phyloP scores from a whole-genome alignment of 2,888 invertebrate genomes.

The Pasiphila rectangulata region DNA sequence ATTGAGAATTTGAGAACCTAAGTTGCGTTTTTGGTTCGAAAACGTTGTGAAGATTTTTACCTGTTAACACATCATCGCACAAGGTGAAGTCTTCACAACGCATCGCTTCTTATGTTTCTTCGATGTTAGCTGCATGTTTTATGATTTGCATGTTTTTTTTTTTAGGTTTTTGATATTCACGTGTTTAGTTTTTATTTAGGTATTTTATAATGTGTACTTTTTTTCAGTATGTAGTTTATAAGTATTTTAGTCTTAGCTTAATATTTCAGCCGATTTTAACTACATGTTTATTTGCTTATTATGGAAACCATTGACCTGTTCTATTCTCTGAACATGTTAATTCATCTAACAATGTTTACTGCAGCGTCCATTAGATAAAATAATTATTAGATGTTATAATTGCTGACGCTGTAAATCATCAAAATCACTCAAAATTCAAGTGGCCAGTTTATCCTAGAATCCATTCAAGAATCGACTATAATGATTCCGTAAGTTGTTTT shows the following conservation, averaged over 20 bases:
- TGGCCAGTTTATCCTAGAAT: too few species aligned
- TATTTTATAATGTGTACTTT: background rate
- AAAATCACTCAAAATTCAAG: too few species aligned
- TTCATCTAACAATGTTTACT: too few species aligned
- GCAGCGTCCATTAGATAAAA: too few species aligned
- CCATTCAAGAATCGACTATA: too few species aligned
- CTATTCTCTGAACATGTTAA: too few species aligned
- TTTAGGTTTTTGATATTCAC: background rate
- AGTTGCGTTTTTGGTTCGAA: slow-evolving; percentile 38
- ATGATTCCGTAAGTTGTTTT: too few species aligned
- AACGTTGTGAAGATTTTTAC: slow-evolving; percentile 26
- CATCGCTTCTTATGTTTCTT: slow-evolving; percentile 21
- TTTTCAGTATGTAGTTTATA: background rate
- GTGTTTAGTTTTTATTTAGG: background rate
- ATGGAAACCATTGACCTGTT: too few species aligned
- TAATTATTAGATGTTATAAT: too few species aligned
- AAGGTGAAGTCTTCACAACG: slow-evolving; percentile 12
- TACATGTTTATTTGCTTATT: too few species aligned
- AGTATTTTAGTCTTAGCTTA: background rate
- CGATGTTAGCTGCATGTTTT: slow-evolving; percentile 11
- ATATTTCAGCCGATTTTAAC: background rate
- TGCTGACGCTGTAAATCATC: too few species aligned
- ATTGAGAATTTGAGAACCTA: too few species aligned
- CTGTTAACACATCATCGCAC: background rate
- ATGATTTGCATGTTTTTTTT: background rate